These are phyloP conservation scores for Micrasema minimum DNA, from an alignment of 1,140 invertebrate genomes.

Conservation along the genomic window DNA sequence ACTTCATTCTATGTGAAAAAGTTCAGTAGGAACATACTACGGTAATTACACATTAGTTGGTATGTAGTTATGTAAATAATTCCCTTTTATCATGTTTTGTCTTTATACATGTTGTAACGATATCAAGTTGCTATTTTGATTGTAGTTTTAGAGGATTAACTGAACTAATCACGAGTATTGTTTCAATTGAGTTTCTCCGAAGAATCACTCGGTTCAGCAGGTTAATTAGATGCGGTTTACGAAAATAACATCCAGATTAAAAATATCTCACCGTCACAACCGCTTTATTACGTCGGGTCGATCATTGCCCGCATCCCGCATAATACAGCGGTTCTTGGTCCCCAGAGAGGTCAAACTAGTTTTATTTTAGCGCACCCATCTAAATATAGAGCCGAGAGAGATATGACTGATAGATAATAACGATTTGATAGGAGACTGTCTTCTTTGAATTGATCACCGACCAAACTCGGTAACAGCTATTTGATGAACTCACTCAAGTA, in stretches of 20 bases:
- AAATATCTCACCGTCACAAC: not conserved
- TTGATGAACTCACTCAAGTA: not conserved
- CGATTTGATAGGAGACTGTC: constrained; percentile 1
- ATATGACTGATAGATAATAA: constrained; percentile 28
- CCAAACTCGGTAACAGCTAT: not conserved
- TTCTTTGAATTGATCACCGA: constrained; percentile 8
- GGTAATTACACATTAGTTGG: no score
- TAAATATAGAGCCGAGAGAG: constrained; percentile 25
- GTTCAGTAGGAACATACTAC: no score
- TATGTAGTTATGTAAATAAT: no score
- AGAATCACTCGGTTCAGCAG: not conserved
- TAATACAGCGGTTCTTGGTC: no score
- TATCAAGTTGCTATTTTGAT: no score
- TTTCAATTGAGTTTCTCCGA: no score
- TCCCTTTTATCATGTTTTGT: no score
- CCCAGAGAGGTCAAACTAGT: constrained; percentile 9
- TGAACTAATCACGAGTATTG: no score
- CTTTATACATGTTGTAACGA: no score
- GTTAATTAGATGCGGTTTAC: not conserved
- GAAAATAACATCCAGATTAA: constrained; percentile 1
- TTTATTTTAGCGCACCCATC: constrained; percentile 2
- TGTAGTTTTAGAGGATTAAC: no score
- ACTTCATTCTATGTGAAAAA: no score
- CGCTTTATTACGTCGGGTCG: not conserved
- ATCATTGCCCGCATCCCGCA: not conserved